These are phyloP conservation scores for Bruchidius siliquastri DNA, from an alignment of 2,888 invertebrate species.

Conservation along the genomic window DNA sequence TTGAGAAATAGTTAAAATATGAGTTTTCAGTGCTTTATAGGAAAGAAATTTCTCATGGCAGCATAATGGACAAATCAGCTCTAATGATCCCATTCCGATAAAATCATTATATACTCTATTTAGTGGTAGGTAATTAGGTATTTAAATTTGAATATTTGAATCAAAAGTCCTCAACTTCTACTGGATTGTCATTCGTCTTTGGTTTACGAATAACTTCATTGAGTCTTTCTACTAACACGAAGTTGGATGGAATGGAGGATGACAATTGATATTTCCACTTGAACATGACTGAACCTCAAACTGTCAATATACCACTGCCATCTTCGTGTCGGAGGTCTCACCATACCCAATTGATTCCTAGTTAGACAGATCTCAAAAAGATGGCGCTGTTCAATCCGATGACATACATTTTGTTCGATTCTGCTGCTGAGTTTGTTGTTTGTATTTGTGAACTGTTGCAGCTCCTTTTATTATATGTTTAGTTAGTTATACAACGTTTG, in stretches of 20 bases:
- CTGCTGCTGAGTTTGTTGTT: not conserved
- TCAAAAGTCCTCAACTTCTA: constrained; percentile 11
- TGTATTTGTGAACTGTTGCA: not conserved
- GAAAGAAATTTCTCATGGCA: constrained; percentile 59
- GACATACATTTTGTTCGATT: not conserved
- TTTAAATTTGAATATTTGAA: constrained; percentile 6
- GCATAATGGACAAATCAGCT: constrained; percentile 59
- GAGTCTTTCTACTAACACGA: not conserved
- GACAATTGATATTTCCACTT: not conserved
- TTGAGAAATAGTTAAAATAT: constrained; percentile 53
- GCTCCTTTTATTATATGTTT: not conserved
- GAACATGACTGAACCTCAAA: too few species aligned
- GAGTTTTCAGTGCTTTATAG: constrained; percentile 51
- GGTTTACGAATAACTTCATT: constrained; percentile 37
- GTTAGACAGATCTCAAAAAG: not conserved
- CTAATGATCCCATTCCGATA: constrained; percentile 50
- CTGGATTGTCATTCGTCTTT: not conserved
- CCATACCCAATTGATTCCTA: not conserved
- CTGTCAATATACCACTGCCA: too few species aligned
- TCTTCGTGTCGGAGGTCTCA: not conserved
- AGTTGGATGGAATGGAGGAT: not conserved
- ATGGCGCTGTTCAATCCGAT: not conserved
- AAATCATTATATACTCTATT: constrained; percentile 1
- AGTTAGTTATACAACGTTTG: not conserved
- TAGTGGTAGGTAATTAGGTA: too few species aligned